Conservation (phyloP, 2,888 invertebrate species). For the Sinotaia quadrata region DNA sequence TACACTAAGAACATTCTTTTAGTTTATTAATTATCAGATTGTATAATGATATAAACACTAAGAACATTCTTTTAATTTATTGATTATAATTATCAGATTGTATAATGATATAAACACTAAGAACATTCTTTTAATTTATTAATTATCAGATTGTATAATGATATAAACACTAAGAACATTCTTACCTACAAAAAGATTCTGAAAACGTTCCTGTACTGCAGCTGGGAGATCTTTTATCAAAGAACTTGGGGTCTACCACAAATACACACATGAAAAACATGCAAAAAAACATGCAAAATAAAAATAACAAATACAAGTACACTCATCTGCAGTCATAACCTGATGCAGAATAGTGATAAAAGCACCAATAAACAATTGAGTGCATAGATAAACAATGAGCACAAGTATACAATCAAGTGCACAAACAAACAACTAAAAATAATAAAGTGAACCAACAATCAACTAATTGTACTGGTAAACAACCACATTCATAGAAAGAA, state of each 20-base stretch:
- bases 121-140: no score
- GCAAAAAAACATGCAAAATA: conserved; percentile 3
- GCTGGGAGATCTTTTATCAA: conserved; percentile 41
- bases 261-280: conserved; percentile 19
- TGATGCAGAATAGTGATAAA: background rate
- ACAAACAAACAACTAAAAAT: background rate
- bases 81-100: no score
- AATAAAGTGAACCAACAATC: background rate
- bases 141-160: no score
- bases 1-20: no score
- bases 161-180: no score
- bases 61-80: no score
- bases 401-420: background rate
- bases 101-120: no score
- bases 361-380: background rate
- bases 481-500: no score
- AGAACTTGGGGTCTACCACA: conserved; percentile 38
- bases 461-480: conserved; percentile 5
- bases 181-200: no score
- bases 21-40: no score
- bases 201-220: conserved; percentile 19
- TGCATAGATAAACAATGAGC: conserved; percentile 3
- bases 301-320: conserved; percentile 6
- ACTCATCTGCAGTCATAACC: background rate
- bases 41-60: no score